A percentile compares a stretch with the other conserved stretches of the same genome.
Evolutionary conservation across 2,888 invertebrate genomes (phyloP).

Genomic region (Agriopis aurantiaria): DNA sequence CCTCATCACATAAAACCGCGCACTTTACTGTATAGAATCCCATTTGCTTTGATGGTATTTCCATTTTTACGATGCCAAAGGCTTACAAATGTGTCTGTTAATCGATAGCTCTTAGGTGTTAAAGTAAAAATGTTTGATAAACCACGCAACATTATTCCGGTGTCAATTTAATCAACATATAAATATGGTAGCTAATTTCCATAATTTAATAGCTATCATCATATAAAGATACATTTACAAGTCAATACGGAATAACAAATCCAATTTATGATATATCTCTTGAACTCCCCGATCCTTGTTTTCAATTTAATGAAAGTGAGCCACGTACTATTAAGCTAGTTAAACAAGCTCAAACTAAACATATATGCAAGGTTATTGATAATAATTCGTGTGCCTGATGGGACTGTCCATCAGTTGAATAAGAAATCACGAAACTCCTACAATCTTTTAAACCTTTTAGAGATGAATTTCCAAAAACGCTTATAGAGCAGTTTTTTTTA

Average conservation of each 20-base stretch:
- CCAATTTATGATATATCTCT: slow-evolving; percentile 35
- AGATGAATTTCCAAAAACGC: too few relatives aligned
- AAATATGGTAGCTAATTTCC: slow-evolving; percentile 43
- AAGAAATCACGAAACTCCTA: too few relatives aligned
- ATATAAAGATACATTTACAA: slow-evolving; percentile 36
- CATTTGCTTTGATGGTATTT: slow-evolving; percentile 10
- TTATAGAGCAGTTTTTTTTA: too few relatives aligned
- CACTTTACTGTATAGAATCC: slow-evolving; percentile 16
- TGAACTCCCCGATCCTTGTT: slow-evolving; percentile 30
- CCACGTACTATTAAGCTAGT: too few relatives aligned
- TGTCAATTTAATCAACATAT: slow-evolving; percentile 40
- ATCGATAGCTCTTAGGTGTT: slow-evolving; percentile 31
- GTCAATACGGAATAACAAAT: slow-evolving; percentile 35
- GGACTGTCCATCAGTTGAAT: too few relatives aligned
- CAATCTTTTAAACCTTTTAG: too few relatives aligned
- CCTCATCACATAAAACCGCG: slow-evolving; percentile 13
- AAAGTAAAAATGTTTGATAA: slow-evolving; percentile 35
- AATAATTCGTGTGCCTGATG: too few relatives aligned
- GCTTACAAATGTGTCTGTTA: slow-evolving; percentile 22
- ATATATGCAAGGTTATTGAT: too few relatives aligned
- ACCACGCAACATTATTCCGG: slow-evolving; percentile 29
- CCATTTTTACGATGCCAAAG: slow-evolving; percentile 25
- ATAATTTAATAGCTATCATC: slow-evolving; percentile 36
- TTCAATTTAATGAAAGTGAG: slow-evolving; percentile 3
- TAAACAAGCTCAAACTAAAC: too few relatives aligned